Base-by-base conservation (phyloP, 2,888 invertebrate genomes). In the Drosophila multiciliata region DNA sequence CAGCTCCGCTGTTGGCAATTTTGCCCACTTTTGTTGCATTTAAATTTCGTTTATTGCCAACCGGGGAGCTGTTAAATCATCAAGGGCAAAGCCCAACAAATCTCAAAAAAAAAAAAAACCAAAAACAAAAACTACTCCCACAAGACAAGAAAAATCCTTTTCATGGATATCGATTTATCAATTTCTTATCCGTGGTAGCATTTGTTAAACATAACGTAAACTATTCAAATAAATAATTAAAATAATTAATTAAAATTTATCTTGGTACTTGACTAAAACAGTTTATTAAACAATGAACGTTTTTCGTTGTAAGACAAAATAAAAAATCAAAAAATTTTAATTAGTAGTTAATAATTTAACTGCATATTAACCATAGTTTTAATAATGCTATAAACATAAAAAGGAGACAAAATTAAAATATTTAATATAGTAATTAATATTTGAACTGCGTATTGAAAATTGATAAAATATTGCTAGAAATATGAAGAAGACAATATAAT, bases 31-130 rank as follows among this genome's bases (percentile, higher is more conserved):
- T 80, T 68, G 69, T 68, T 70, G 78, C 80, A 84, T 85, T 89
- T 77, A 87, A 89, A 86, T 86, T 89, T 84, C 87, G 82, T 82
- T 86, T 89, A 87, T 87, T 73, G 80, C 72, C 89, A 74, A 70
- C 85, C 73, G 64, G 86, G 88, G 90, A 87, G 88, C 86, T 77
- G 80, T 87, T 87, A 78, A 80, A 78, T 79, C 83, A 81, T 79
- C 76, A 76, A 85, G 69, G 58, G 63, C 60, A 33, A 59, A 15
- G 20, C 49, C 49, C 48, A 60, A 58, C 54, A 67, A 64, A 64
- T 64, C 53, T 55, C 45, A 26, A 29, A 42, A 64, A 53, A 55
- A 26, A 66, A 65, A 1, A 50, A 12, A 5, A 50, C 17, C 11
- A 33, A 50, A 4, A 20, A 40, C 1, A 12, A 45, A 15, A 35